Base-by-base conservation (phyloP, 2,888 invertebrate genomes). In the Loripinus fragilis region DNA sequence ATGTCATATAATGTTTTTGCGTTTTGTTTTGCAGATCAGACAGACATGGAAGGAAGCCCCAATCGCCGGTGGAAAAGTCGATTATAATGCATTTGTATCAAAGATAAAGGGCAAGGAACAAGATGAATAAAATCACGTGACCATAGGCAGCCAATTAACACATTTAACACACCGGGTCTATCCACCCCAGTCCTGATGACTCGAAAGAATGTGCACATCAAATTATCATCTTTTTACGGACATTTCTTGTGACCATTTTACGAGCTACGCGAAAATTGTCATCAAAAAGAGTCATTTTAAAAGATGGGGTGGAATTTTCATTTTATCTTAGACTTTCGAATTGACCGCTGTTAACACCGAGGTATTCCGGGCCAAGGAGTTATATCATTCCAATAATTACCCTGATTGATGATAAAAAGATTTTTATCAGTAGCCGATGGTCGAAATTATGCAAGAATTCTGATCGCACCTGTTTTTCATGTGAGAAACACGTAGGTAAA, bases 91-190 rank as follows among this genome's bases (percentile, higher is more conserved):
- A 72, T 94, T 94, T 88, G 94, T 94, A 74, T 90, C 90, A 67
- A 91, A 94, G 80, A 94, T 95, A 87, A 95, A 94, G 92, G 94
- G 94, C 85, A 94, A 94, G 82, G 94, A 94, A 78, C 93, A 94
- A 75, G 94, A 94, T 23, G 77, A 81, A 72, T 76, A 74, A 70
- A 55, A 28, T 66, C 81, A 75, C 76, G 73, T 81, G 77, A 78
- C 70, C 77, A 79, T 80, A 76, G 79, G 82, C 85, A 80, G 83
- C 83, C 80, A 81, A 74, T 78, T 80, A 81, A 83, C 81, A 81
- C 79, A 81, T 78, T 71, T 76, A 52, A 67, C 67, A 79, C 79
- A 81, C 79, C 83, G 79, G 80, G 80, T 79, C 73, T 60, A 60
- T 33, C 60, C 60, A 33, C 60, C 60, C 60, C 60, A 60, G 60